Percentiles rank a stretch among this genome's conserved stretches.
Evolutionary conservation across 1,140 invertebrate genomes (phyloP).

Genomic region (Neotoxoptera formosana): DNA sequence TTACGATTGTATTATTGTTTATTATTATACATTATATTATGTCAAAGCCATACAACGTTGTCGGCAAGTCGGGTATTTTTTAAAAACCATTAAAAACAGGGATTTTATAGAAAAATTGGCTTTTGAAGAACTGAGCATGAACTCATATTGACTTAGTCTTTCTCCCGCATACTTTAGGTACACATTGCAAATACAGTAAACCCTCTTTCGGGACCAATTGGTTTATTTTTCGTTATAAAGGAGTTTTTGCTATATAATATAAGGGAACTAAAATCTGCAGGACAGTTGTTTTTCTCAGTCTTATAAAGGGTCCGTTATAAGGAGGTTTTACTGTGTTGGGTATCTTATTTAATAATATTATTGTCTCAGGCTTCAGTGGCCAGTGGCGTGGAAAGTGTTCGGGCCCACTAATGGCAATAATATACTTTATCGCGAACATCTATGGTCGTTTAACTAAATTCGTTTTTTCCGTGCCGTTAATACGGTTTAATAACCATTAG

Average conservation of each 20-base stretch:
- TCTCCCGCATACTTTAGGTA: too few species aligned
- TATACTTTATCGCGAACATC: not conserved
- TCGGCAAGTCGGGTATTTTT: too few species aligned
- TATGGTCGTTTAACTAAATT: not conserved
- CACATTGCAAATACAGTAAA: too few species aligned
- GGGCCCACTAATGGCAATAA: not conserved
- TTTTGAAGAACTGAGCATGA: too few species aligned
- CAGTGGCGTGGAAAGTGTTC: not conserved
- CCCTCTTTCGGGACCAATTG: too few species aligned
- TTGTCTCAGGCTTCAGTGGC: not conserved
- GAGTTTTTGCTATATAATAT: too few species aligned
- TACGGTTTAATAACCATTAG: not conserved
- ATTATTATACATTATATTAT: not conserved
- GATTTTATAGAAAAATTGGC: too few species aligned
- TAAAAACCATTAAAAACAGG: too few species aligned
- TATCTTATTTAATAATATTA: not conserved
- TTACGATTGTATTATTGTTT: not conserved
- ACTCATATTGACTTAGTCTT: too few species aligned
- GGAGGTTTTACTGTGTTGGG: not conserved
- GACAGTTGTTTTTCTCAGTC: not conserved
- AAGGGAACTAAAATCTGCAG: too few species aligned
- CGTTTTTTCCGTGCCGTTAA: not conserved
- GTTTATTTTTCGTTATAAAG: too few species aligned
- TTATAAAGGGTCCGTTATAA: not conserved
- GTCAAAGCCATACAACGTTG: not conserved